These are phyloP conservation scores for Sinocyclocheilus grahami DNA, from an alignment of 2,113 vertebrate species.

Conservation along the genomic window DNA sequence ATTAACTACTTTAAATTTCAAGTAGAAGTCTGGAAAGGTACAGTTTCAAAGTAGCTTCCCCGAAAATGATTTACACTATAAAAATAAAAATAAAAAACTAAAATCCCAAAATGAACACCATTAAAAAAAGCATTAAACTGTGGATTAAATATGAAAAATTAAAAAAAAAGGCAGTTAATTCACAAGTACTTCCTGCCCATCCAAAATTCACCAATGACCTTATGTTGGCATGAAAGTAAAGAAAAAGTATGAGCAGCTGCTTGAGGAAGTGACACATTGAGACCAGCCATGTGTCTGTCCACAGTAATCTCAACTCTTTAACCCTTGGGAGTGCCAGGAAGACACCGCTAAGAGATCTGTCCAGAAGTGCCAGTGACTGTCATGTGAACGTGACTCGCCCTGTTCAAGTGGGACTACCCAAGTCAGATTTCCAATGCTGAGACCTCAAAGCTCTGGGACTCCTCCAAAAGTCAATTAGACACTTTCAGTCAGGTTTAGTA, in stretches of 20 bases:
- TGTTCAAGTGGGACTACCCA: slow-evolving; percentile 21
- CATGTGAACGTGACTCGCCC: slow-evolving; percentile 30
- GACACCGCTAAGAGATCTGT: slow-evolving; percentile 1
- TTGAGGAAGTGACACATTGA: slow-evolving; percentile 46
- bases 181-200: not conserved
- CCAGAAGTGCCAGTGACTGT: slow-evolving; percentile 37
- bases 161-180: not conserved
- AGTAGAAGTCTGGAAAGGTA: not conserved
- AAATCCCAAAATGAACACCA: not conserved
- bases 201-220: not conserved
- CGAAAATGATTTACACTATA: not conserved
- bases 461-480: slow-evolving; percentile 57
- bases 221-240: not conserved
- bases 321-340: slow-evolving; percentile 36
- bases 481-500: slow-evolving; percentile 33
- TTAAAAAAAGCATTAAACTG: not conserved
- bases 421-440: slow-evolving; percentile 13
- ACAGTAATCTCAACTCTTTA: slow-evolving; percentile 16
- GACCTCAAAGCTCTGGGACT: slow-evolving; percentile 18
- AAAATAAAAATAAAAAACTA: too few relatives aligned
- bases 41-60: not conserved
- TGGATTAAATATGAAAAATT: not conserved
- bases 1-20: not conserved
- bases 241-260: slow-evolving; percentile 23
- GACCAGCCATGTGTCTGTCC: slow-evolving; percentile 30